These are phyloP conservation scores for Microtus pennsylvanicus DNA, from an alignment of 2,113 vertebrate genomes.

Conservation along the genomic window DNA sequence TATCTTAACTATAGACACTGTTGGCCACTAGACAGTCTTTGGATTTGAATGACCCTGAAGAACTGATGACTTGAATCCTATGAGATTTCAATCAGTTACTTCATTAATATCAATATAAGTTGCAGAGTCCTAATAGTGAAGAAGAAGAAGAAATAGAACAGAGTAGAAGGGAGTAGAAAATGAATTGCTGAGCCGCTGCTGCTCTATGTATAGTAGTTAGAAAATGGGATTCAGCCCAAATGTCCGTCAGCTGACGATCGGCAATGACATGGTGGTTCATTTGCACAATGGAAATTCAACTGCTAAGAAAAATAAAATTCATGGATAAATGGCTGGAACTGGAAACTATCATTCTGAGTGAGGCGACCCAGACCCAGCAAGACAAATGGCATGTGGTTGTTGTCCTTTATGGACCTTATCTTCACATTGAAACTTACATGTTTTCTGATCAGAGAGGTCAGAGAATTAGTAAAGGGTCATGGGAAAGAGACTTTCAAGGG, in stretches of 20 bases:
- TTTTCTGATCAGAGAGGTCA: neutral
- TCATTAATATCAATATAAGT: neutral
- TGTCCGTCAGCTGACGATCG: neutral
- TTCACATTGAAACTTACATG: neutral
- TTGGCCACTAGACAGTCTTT: neutral
- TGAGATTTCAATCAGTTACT: conserved; percentile 6
- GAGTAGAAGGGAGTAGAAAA: conserved; percentile 2
- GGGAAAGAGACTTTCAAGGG: neutral
- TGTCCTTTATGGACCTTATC: neutral
- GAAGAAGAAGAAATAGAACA: conserved; percentile 3
- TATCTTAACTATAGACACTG: neutral
- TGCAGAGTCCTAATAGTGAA: neutral
- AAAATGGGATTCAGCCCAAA: neutral
- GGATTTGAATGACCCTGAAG: neutral
- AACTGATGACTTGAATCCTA: neutral
- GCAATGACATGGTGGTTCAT: neutral
- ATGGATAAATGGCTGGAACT: neutral
- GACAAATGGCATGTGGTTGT: neutral
- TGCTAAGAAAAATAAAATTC: neutral
- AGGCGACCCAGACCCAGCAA: neutral
- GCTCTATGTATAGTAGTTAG: neutral
- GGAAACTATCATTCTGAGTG: neutral
- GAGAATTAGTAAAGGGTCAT: neutral
- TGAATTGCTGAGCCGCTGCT: neutral
- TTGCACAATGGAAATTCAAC: neutral